Evolutionary conservation across 1,140 invertebrate species (phyloP).

Genomic region (Bombus ignitus): DNA sequence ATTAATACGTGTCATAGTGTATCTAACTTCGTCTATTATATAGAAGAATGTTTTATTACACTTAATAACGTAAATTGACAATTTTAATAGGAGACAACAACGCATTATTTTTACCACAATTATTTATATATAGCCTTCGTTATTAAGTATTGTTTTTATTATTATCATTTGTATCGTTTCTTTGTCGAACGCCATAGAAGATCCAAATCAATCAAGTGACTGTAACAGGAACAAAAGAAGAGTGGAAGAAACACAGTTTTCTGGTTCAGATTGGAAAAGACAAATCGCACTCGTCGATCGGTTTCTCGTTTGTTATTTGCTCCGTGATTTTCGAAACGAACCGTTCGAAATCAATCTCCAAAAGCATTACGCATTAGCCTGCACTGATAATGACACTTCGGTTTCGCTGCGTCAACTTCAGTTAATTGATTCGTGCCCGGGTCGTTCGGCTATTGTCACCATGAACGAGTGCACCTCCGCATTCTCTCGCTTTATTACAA

Average conservation of each 20-base stretch:
- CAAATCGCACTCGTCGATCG: conserved; percentile 45
- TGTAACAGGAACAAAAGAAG: neutral
- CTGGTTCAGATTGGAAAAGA: conserved; percentile 45
- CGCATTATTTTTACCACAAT: no score
- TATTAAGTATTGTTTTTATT: no score
- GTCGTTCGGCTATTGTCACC: conserved; percentile 61
- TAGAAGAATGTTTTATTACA: no score
- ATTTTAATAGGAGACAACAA: no score
- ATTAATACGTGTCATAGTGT: no score
- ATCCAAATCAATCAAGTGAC: no score
- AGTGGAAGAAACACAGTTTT: neutral
- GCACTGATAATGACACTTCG: conserved; percentile 68
- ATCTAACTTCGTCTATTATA: no score
- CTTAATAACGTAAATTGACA: no score
- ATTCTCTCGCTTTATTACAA: conserved; percentile 48
- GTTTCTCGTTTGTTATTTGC: conserved; percentile 48
- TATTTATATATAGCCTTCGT: no score
- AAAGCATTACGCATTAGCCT: conserved; percentile 63
- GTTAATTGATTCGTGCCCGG: conserved; percentile 71
- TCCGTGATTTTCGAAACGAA: conserved; percentile 62
- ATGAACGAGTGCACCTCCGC: neutral
- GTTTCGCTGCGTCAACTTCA: conserved; percentile 66
- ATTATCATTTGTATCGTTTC: no score
- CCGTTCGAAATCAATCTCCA: conserved; percentile 57
- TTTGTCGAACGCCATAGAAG: no score